Evolutionary conservation across 2,888 invertebrate species (phyloP).

Genomic region (Polymixis lichenea): DNA sequence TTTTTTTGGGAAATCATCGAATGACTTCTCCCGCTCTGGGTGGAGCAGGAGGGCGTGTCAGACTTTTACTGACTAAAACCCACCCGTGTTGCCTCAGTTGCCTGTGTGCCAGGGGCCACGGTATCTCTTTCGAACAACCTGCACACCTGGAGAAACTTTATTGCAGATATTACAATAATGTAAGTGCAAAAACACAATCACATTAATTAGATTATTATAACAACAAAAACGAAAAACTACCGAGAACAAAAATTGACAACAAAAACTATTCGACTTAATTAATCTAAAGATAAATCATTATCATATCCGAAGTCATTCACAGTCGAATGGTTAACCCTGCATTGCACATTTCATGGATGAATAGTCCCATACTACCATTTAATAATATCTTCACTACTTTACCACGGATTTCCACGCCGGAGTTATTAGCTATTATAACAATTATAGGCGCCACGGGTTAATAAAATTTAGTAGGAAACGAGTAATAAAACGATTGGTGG

Average conservation of each 20-base stretch:
- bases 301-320: slow-evolving; percentile 51
- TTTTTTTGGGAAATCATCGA: no score
- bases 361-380: slow-evolving; percentile 48
- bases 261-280: slow-evolving; percentile 46
- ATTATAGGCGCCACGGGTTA: slow-evolving; percentile 78
- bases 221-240: not conserved
- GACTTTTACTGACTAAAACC: no score
- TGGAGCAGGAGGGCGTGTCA: no score
- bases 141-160: no score
- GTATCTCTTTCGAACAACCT: no score
- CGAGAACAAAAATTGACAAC: slow-evolving; percentile 18
- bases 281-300: slow-evolving; percentile 55
- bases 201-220: slow-evolving; percentile 33
- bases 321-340: slow-evolving; percentile 40
- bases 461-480: slow-evolving; percentile 74
- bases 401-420: slow-evolving; percentile 71
- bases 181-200: slow-evolving; percentile 20
- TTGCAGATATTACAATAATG: not conserved
- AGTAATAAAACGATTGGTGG: slow-evolving; percentile 73
- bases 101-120: no score
- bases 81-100: no score
- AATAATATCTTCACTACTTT: slow-evolving; percentile 58
- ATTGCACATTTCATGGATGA: slow-evolving; percentile 50
- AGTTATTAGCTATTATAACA: slow-evolving; percentile 78
- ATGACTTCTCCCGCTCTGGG: no score